Conservation (phyloP, 2,797 vertebrate genomes). For the Poeciliopsis infans region DNA sequence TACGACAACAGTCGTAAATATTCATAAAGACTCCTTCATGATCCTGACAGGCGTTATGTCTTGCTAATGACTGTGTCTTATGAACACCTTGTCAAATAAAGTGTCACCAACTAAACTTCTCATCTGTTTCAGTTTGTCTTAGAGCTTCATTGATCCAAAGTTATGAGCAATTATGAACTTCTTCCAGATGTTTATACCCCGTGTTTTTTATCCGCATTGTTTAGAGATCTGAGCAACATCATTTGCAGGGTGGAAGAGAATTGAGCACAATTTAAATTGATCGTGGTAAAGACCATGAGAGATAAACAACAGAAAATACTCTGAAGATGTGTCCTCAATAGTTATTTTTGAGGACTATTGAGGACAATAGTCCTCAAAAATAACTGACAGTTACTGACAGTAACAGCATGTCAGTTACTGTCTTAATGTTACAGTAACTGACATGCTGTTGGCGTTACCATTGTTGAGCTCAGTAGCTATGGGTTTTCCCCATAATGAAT, state of each 20-base stretch:
- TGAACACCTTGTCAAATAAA: no score
- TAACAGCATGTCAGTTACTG: no score
- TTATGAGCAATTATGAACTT: background rate
- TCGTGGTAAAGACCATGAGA: background rate
- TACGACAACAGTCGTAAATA: no score
- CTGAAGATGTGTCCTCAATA: background rate
- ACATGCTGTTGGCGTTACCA: background rate
- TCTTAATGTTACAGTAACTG: no score
- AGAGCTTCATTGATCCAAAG: background rate
- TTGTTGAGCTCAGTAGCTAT: background rate
- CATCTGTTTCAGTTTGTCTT: background rate
- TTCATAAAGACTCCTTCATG: no score
- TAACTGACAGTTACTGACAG: no score
- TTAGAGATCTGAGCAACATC: background rate
- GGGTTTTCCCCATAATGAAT: background rate
- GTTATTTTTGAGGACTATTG: no score
- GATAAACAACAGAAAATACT: background rate
- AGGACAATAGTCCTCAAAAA: no score
- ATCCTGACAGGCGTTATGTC: no score
- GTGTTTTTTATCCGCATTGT: background rate
- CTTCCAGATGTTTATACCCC: background rate
- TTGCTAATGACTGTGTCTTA: no score
- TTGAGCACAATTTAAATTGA: background rate
- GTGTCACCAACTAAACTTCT: background rate
- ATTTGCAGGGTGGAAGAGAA: background rate